Conservation (phyloP, 2,113 vertebrate species). For the Callithrix jacchus region DNA sequence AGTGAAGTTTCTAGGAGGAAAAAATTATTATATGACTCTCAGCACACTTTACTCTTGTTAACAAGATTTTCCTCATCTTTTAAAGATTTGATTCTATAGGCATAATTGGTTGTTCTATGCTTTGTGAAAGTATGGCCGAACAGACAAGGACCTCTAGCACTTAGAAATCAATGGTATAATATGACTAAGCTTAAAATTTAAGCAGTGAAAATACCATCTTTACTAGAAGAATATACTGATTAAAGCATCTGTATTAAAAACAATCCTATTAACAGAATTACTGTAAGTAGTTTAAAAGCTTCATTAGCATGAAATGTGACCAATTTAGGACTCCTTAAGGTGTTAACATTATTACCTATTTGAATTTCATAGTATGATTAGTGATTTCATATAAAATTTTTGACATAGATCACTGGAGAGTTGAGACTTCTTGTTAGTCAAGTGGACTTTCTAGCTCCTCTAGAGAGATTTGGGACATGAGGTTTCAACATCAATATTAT, state of each 20-base stretch:
- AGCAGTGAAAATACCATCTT: slow-evolving; percentile 64
- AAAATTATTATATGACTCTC: not conserved
- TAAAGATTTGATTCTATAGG: not conserved
- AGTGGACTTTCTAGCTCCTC: slow-evolving; percentile 52
- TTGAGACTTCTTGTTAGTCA: slow-evolving; percentile 75
- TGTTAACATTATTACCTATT: slow-evolving; percentile 79
- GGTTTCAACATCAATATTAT: not conserved
- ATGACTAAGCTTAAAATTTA: slow-evolving; percentile 59
- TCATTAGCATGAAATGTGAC: slow-evolving; percentile 85
- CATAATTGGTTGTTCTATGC: not conserved
- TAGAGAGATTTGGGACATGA: slow-evolving; percentile 3
- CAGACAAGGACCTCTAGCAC: not conserved
- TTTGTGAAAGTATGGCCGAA: not conserved
- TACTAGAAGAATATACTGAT: slow-evolving; percentile 75
- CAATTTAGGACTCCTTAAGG: slow-evolving; percentile 83
- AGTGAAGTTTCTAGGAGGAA: not conserved
- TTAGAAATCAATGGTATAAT: slow-evolving; percentile 26
- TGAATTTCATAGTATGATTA: slow-evolving; percentile 82
- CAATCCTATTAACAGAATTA: slow-evolving; percentile 80
- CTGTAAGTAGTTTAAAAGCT: slow-evolving; percentile 79
- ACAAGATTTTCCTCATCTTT: not conserved
- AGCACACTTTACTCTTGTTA: not conserved
- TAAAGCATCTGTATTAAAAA: slow-evolving; percentile 81
- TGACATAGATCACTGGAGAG: slow-evolving; percentile 81
- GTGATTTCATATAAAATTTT: slow-evolving; percentile 81